Base-by-base conservation (phyloP, 2,888 invertebrate genomes). In the Oegoconia quadripuncta region DNA sequence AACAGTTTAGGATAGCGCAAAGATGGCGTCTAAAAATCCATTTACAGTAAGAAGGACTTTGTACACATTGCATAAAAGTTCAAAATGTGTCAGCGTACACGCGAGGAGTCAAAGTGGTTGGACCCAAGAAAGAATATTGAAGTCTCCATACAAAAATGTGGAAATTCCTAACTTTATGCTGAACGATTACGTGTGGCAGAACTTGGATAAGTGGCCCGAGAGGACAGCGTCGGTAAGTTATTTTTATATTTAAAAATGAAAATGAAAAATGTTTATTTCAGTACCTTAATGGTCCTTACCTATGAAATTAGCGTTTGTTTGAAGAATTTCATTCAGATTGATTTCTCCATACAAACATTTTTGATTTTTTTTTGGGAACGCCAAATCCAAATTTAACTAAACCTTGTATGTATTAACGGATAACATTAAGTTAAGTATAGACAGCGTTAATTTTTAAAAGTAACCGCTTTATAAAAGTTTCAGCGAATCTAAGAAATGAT, bases 171-270 rank as follows among this genome's bases (percentile, higher is more conserved):
- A 91, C 46, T 58, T 78, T 11, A 86, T 90, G 1, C 42, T 93
- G 35, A 82, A 91, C 37, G 90, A 93, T 51, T 90, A 88, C 46
- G 76, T 93, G 3, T 93, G 92, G 91, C 75, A 78, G 45, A 83
- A 91, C 59, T 57, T 92, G 34, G 89, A 91, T 13, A 90, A 83
- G 72, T 93, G 92, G 92, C 88, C 90, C 3, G 86, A 92, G 38
- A 86, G 88, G 48, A 89, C 89, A 3, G 89, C 90, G 22, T 51
- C 90, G 63, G 93, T 93, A 67, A 90, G 91, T 89, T 50, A 18
- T n/a, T 32, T 9, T n/a, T 23, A 28, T 16, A 12, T 23, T 12
- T 32, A 11, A 11, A n/a, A 30, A 39, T 22, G 13, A n/a, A 11
- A 12, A 22, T 5, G 3, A 22, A 7, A 22, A 18, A 18, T 7